These are phyloP conservation scores for Aurelia aurita complex sp. Pacific DNA, from an alignment of 30 jellyfish, hydroid and myxozoan genomes.

Conservation along the genomic window DNA sequence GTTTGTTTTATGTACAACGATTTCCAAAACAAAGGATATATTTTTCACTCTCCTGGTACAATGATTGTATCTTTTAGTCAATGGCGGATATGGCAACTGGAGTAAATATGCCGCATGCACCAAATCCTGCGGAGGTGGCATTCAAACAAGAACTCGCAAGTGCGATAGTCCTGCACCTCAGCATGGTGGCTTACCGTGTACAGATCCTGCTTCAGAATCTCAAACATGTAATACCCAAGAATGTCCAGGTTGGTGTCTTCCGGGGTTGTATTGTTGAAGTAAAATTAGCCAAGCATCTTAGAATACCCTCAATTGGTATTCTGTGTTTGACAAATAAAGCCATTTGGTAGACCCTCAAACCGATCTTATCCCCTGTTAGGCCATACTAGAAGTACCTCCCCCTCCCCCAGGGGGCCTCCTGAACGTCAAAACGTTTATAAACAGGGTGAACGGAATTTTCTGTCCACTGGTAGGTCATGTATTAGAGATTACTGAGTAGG, in stretches of 20 bases:
- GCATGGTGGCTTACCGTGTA: conserved; percentile 35
- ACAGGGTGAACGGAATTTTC: no score
- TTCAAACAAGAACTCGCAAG: conserved; percentile 29
- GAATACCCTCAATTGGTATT: no score
- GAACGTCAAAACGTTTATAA: background rate
- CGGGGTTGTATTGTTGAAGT: background rate
- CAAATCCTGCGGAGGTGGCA: conserved; percentile 64
- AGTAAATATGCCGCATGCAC: conserved; percentile 24
- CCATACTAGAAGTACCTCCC: no score
- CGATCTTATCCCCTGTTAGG: no score
- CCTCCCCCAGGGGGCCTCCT: background rate
- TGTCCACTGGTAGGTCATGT: no score
- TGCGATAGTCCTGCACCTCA: conserved; percentile 54
- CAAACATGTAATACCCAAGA: conserved; percentile 22
- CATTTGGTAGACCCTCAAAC: no score
- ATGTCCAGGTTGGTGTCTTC: conserved; percentile 62
- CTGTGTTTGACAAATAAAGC: no score
- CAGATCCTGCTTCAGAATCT: conserved; percentile 25
- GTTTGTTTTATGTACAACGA: no score
- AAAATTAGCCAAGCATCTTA: no score
- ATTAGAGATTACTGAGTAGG: no score
- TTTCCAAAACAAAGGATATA: no score
- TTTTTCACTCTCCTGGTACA: no score
- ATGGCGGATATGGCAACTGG: conserved; percentile 39
- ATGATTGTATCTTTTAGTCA: background rate